Base-by-base conservation (phyloP, 64 coral and sea anemone species). In the Porites australiensis region DNA sequence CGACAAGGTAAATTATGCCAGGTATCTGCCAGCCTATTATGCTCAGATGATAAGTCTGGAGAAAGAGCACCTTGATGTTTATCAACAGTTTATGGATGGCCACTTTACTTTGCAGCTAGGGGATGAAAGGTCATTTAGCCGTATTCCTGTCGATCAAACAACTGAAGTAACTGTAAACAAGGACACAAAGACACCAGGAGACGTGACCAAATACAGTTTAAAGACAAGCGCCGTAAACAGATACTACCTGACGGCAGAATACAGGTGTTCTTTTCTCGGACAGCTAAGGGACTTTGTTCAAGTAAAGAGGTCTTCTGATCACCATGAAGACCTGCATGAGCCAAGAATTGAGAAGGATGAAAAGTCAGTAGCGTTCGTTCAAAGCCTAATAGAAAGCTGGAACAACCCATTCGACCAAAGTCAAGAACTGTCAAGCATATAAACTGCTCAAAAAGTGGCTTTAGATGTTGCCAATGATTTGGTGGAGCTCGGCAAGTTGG, bases 371-470 rank as follows among this genome's bases (percentile, higher is more conserved):
- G 21, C 87, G 63, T 72, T 72, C 60, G 72, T 89, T 27, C 71
- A 89, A 72, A 89, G 77, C 64, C 87, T 89, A 59, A 76, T 89
- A n/a, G 71, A 89, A 21, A 89, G 70, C 72, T 89, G 72, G 87
- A 89, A 89, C 63, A 77, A 89, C 64, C 87, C 87, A 75, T 89
- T 89, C 62, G 43, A 52, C 77, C 72, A 89, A 2, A 20, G 58
- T 58, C 37, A 67, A 70, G 54, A 87, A 64, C 64, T 87, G 70
- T 27, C 50, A 27, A 70, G 62, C 37, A 46, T 87, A 47, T 87
- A 64, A 87, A 87, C 83, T 53, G 83, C 44, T 50, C 70, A 87
- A 48, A 37, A 68, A 71, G 83, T 64, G 46, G 46, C 83, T 48
- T n/a, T 70, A 14, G 83, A 86, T 68, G 61, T 86, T 86, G 70